These are phyloP conservation scores for Gyrodactylus salaris DNA, from an alignment of 1,140 invertebrate species.

Conservation along the genomic window DNA sequence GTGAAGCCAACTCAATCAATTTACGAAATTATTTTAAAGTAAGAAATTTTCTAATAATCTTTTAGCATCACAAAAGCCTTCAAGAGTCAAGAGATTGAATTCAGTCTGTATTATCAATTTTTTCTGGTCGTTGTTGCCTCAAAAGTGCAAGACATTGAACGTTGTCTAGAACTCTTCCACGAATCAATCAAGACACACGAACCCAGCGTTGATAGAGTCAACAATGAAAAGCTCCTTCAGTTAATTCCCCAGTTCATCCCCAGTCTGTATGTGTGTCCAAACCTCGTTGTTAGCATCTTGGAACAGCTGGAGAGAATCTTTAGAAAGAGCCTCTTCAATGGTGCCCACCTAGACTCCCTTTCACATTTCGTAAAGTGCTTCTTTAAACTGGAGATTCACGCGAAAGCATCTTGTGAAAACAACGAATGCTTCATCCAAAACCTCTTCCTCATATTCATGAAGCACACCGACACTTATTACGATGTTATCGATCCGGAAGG, in stretches of 20 bases:
- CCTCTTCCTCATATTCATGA: not conserved
- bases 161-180: not conserved
- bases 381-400: not conserved
- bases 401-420: not conserved
- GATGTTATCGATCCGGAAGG: not conserved
- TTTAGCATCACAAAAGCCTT: not conserved
- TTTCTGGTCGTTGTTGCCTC: not conserved
- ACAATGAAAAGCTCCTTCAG: not conserved
- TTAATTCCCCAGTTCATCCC: not conserved
- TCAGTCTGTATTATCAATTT: not conserved
- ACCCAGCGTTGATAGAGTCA: not conserved
- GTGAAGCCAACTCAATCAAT: too few species aligned
- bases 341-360: not conserved
- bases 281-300: not conserved
- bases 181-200: not conserved
- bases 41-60: not conserved
- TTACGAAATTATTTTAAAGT: not conserved
- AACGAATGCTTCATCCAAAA: not conserved
- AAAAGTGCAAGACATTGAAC: not conserved
- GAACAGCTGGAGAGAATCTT: not conserved
- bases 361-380: not conserved
- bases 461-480: not conserved
- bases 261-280: not conserved
- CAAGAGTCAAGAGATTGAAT: not conserved
- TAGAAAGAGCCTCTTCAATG: not conserved